Conservation (phyloP, 2,113 vertebrate species). For the Danionella cerebrum region DNA sequence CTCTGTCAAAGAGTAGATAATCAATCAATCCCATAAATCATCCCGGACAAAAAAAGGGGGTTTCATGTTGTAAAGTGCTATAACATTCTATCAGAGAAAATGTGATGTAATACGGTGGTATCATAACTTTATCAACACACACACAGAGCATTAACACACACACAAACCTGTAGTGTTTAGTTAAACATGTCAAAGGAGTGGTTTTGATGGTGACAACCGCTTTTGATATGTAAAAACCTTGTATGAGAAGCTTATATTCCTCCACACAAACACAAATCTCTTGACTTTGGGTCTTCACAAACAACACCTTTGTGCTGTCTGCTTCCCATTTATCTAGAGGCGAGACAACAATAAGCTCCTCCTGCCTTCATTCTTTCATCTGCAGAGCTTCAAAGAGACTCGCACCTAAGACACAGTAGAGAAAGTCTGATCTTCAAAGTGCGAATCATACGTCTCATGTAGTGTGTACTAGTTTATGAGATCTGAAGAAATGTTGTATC, state of each 20-base stretch:
- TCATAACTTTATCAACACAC: slow-evolving; percentile 2
- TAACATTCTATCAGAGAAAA: background rate
- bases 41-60: background rate
- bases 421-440: slow-evolving; percentile 8
- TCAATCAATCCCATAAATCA: background rate
- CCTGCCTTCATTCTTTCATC: background rate
- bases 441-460: background rate
- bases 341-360: slow-evolving; percentile 15
- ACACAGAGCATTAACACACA: background rate
- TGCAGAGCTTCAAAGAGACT: slow-evolving; percentile 23
- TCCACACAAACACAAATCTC: background rate
- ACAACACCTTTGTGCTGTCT: background rate
- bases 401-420: slow-evolving; percentile 1
- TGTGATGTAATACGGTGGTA: slow-evolving; percentile 2
- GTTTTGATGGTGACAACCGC: background rate
- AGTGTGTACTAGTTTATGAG: background rate
- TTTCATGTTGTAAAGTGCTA: background rate
- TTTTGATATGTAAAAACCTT: slow-evolving; percentile 16
- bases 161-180: slow-evolving; percentile 1
- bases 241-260: background rate
- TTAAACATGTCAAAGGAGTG: slow-evolving; percentile 2
- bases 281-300: slow-evolving; percentile 8
- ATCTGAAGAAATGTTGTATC: background rate
- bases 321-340: background rate
- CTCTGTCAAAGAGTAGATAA: background rate